Evolutionary conservation across 2,888 invertebrate species (phyloP).

Genomic region (Sabatieria punctata): DNA sequence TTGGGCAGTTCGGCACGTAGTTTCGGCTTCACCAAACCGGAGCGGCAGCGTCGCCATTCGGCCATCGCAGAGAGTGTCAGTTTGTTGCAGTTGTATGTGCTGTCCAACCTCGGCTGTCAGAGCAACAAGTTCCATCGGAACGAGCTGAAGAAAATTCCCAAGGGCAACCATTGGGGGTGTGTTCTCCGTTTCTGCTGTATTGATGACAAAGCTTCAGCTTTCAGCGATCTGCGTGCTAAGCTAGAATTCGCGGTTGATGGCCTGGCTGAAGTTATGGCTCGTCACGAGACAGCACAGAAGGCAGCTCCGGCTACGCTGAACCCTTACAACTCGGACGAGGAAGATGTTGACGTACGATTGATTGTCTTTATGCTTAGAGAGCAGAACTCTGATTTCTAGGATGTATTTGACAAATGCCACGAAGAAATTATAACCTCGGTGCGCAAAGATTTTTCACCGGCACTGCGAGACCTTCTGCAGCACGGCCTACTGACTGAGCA

Average conservation of each 20-base stretch:
- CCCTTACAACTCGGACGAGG: constrained; percentile 10
- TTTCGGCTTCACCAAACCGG: too few relatives aligned
- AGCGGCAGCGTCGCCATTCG: too few relatives aligned
- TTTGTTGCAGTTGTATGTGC: too few relatives aligned
- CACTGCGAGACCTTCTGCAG: constrained; percentile 74
- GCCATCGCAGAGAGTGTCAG: too few relatives aligned
- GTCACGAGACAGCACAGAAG: constrained; percentile 25
- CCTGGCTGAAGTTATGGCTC: constrained; percentile 40
- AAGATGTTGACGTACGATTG: constrained; percentile 5
- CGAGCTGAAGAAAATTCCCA: constrained; percentile 61
- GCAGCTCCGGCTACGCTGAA: constrained; percentile 13
- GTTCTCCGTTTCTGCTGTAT: too few relatives aligned
- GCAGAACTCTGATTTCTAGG: constrained; percentile 11
- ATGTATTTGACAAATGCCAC: constrained; percentile 40
- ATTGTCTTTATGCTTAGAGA: neutral
- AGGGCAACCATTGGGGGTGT: constrained; percentile 80
- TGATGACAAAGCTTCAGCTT: too few relatives aligned
- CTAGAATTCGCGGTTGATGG: constrained; percentile 66
- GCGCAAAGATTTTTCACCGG: constrained; percentile 73
- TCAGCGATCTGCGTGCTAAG: constrained; percentile 68
- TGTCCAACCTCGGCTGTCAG: constrained; percentile 71
- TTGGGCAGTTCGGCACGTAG: too few relatives aligned
- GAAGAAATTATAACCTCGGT: constrained; percentile 71
- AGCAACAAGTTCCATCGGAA: constrained; percentile 51
- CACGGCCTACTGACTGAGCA: constrained; percentile 42